phyloP scores from a whole-genome alignment of 2,797 vertebrate genomes.

The Coluber constrictor region DNA sequence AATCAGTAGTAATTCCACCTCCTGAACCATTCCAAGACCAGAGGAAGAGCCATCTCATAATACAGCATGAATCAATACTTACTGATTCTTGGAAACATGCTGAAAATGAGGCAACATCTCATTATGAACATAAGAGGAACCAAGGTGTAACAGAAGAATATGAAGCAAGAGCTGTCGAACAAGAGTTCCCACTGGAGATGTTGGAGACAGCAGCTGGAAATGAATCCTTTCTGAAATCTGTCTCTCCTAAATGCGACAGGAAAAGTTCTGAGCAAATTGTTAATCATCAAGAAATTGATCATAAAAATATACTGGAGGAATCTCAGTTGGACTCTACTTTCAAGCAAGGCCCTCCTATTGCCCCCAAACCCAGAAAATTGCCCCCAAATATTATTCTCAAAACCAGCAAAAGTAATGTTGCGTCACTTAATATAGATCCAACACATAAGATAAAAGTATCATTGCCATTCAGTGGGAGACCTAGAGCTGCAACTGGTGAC shows the following conservation, averaged over 20 bases:
- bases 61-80: not conserved
- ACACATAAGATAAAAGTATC: slow-evolving; percentile 30
- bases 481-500: slow-evolving; percentile 19
- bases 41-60: not conserved
- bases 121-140: not conserved
- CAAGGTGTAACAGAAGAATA: not conserved
- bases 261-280: not conserved
- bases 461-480: slow-evolving; percentile 16
- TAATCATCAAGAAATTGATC: not conserved
- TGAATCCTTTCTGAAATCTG: not conserved
- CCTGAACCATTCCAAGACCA: slow-evolving; percentile 63
- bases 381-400: slow-evolving; percentile 73
- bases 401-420: slow-evolving; percentile 56
- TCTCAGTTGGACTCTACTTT: not conserved
- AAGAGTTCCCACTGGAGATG: not conserved
- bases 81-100: not conserved
- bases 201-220: not conserved
- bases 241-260: slow-evolving; percentile 32
- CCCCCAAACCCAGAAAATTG: slow-evolving; percentile 81
- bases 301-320: slow-evolving; percentile 17
- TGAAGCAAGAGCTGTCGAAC: not conserved
- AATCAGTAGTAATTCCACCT: slow-evolving; percentile 49
- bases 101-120: not conserved
- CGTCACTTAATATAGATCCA: accelerated
- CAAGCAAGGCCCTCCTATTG: slow-evolving; percentile 70